These are phyloP conservation scores for Stegana nigrithorax DNA, from an alignment of 2,888 invertebrate genomes.

Conservation along the genomic window DNA sequence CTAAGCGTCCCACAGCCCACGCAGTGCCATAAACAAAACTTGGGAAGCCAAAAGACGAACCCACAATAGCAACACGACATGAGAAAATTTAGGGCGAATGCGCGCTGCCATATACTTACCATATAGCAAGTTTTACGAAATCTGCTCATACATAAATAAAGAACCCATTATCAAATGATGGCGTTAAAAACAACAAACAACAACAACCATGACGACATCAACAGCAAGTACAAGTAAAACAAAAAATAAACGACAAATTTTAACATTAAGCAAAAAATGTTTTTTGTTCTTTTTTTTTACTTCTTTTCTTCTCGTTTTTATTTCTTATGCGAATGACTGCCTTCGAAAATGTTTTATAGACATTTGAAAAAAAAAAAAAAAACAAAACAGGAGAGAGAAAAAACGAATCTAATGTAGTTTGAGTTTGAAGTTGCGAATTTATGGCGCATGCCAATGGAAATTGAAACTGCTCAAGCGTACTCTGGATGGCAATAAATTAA, in stretches of 20 bases:
- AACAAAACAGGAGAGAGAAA: too few relatives aligned
- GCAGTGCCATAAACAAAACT: background rate
- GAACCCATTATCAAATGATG: conserved; percentile 53
- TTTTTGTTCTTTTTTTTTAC: conserved; percentile 1
- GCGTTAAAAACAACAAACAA: conserved; percentile 36
- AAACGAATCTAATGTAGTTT: too few relatives aligned
- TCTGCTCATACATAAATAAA: conserved; percentile 45
- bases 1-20: background rate
- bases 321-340: background rate
- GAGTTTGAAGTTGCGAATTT: too few relatives aligned
- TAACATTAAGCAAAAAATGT: background rate
- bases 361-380: too few relatives aligned
- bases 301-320: conserved; percentile 1
- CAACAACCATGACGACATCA: too few relatives aligned
- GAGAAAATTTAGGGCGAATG: background rate
- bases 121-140: too few relatives aligned
- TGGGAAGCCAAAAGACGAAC: background rate
- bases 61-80: too few relatives aligned
- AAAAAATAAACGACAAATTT: background rate
- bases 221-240: too few relatives aligned
- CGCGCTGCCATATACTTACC: too few relatives aligned
- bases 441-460: too few relatives aligned
- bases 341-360: background rate
- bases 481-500: too few relatives aligned
- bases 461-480: too few relatives aligned